Evolutionary conservation across 2,888 invertebrate species (phyloP).

Genomic region (Nebria salina): DNA sequence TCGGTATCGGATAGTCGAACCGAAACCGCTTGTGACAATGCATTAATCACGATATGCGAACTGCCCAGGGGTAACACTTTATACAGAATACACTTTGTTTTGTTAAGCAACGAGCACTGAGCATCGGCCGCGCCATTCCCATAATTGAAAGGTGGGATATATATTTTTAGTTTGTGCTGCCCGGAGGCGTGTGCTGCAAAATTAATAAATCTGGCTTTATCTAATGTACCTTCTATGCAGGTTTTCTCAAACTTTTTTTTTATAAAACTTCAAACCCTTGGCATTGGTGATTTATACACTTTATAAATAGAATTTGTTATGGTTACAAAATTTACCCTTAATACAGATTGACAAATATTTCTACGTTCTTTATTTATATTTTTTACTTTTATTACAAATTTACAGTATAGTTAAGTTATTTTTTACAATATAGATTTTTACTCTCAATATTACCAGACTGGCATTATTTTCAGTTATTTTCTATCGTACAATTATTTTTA

Average conservation of each 20-base stretch:
- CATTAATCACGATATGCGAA: constrained; percentile 43
- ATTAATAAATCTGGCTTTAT: constrained; percentile 46
- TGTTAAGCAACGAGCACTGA: constrained; percentile 10
- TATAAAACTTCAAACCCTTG: too few relatives aligned
- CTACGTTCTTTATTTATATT: too few relatives aligned
- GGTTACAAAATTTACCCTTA: too few relatives aligned
- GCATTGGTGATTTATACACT: too few relatives aligned
- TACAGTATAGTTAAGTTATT: too few relatives aligned
- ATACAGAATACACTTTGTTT: constrained; percentile 11
- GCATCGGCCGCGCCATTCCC: constrained; percentile 30
- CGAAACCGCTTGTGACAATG: constrained; percentile 42
- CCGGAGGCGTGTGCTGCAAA: constrained; percentile 33
- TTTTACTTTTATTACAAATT: too few relatives aligned
- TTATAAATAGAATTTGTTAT: too few relatives aligned
- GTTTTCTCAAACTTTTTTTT: not conserved
- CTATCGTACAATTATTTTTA: too few relatives aligned
- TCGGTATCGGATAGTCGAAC: constrained; percentile 27
- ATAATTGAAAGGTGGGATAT: constrained; percentile 42
- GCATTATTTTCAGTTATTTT: too few relatives aligned
- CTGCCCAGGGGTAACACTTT: constrained; percentile 40
- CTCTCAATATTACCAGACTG: too few relatives aligned
- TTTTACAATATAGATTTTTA: too few relatives aligned
- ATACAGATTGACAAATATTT: too few relatives aligned
- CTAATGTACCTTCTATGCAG: constrained; percentile 38
- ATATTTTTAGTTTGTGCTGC: constrained; percentile 42